Evolutionary conservation across 2,113 vertebrate genomes (phyloP).

Genomic region (Etheostoma spectabile): DNA sequence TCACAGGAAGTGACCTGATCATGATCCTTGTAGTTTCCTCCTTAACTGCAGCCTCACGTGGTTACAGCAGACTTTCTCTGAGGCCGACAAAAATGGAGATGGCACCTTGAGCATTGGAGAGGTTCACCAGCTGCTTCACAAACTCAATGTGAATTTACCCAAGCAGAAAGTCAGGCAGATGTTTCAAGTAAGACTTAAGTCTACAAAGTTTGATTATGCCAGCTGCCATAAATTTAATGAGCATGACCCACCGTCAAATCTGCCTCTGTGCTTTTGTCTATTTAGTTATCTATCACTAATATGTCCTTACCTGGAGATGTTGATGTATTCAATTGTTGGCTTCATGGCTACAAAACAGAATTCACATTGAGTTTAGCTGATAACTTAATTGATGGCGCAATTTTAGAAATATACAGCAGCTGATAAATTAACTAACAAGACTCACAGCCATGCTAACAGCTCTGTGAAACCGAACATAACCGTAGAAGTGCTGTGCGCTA

Average conservation of each 20-base stretch:
- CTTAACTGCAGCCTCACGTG: conserved; percentile 90
- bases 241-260: background rate
- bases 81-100: conserved; percentile 96
- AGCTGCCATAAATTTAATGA: background rate
- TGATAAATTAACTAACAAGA: background rate
- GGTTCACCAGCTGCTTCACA: conserved; percentile 95
- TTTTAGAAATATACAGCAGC: background rate
- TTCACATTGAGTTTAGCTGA: background rate
- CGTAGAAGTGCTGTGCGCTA: background rate
- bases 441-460: background rate
- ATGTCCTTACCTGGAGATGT: background rate
- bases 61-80: conserved; percentile 97
- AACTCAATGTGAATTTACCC: conserved; percentile 95
- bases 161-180: conserved; percentile 94
- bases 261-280: background rate
- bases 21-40: conserved; percentile 38
- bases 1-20: background rate
- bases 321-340: background rate
- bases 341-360: background rate
- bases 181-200: conserved; percentile 88
- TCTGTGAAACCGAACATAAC: background rate
- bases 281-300: background rate
- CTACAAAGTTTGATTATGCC: background rate
- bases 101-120: conserved; percentile 93
- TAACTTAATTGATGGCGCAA: background rate